Evolutionary conservation across 2,797 vertebrate genomes (phyloP), one percentile per base, ranked within the genome.

Genomic region (Salarias fasciatus): DNA sequence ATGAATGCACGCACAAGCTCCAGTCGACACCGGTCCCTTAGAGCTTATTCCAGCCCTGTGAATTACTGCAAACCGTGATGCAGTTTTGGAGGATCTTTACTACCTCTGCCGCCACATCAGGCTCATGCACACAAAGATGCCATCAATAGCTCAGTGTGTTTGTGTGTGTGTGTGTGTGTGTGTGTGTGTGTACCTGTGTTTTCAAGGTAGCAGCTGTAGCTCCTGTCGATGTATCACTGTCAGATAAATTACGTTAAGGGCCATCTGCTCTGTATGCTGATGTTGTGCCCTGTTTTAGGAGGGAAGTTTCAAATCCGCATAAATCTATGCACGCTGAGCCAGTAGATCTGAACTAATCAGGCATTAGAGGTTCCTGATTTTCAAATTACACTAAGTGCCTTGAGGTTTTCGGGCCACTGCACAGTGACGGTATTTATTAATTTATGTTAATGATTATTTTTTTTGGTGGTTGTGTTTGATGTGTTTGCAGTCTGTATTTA

Each of bases 31-130:
- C 59, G 15, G 60, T 47, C 24, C 35, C 46, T 50, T 53, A 52
- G 52, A 72, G 61, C 48, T 75, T 84, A 77, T 75, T 83, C 85
- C 75, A 85, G 41, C 35, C 84, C 87, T 83, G 86, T 72, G 79
- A 85, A 65, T 64, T 71, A 55, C 71, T 64, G 64, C 52, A 60
- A 46, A 43, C 52, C 48, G 55, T 41, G 57, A 63, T 70, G 58
- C 43, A 71, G 60, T 51, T 72, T 70, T 1, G 8, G 46, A 54
- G 73, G 50, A 35, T 63, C 53, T 76, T 77, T 72, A 75, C 69
- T 54, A 56, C 54, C 37, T 62, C 14, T 52, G 56, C 67, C 58
- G 51, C 53, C 50, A 66, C 14, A 47, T 63, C 61, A 63, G 28
- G 46, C 58, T 46, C 41, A 53, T 12, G 36, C 40, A 58, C 64